These are phyloP conservation scores for Scaptomyza flava DNA, from an alignment of 2,888 invertebrate species.

Conservation along the genomic window DNA sequence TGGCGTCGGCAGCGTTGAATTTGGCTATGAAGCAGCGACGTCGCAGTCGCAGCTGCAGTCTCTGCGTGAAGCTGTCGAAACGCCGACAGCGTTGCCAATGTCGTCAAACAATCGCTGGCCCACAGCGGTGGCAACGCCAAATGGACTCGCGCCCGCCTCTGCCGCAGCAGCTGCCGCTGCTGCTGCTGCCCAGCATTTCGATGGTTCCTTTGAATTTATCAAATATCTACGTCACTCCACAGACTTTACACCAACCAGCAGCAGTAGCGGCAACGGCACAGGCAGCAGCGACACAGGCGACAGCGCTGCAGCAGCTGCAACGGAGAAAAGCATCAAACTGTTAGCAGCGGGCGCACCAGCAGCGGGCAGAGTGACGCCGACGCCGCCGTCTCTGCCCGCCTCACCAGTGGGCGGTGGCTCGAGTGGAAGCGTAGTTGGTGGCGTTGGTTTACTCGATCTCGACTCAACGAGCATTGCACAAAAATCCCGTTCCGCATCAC, in stretches of 20 bases:
- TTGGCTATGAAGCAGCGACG: slow-evolving; percentile 53
- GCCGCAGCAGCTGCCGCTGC: slow-evolving; percentile 24
- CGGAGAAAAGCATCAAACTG: slow-evolving; percentile 34
- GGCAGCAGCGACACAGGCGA: slow-evolving; percentile 25
- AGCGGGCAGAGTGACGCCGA: slow-evolving; percentile 50
- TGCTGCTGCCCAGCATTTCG: slow-evolving; percentile 77
- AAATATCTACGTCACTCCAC: slow-evolving; percentile 84
- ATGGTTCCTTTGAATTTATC: slow-evolving; percentile 84
- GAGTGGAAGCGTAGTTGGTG: slow-evolving; percentile 42
- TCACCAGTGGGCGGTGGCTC: slow-evolving; percentile 51
- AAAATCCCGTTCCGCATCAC: slow-evolving; percentile 81
- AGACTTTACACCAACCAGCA: slow-evolving; percentile 74
- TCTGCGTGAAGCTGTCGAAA: slow-evolving; percentile 42
- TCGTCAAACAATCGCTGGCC: slow-evolving; percentile 74
- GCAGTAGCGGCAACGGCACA: slow-evolving; percentile 14
- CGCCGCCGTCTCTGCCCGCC: slow-evolving; percentile 51
- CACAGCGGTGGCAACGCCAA: slow-evolving; percentile 72
- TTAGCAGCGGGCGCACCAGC: slow-evolving; percentile 6
- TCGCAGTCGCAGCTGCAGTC: slow-evolving; percentile 18
- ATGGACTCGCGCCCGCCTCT: slow-evolving; percentile 49
- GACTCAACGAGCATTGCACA: slow-evolving; percentile 81
- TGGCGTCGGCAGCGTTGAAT: slow-evolving; percentile 52
- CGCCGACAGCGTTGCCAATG: slow-evolving; percentile 34
- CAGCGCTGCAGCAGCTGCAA: slow-evolving; percentile 14
- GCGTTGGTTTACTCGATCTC: slow-evolving; percentile 79